A percentile compares a stretch with the other conserved stretches of the same genome.
These are phyloP conservation scores for Escarpia spicata DNA, from an alignment of 2,888 invertebrate genomes.

Conservation along the genomic window DNA sequence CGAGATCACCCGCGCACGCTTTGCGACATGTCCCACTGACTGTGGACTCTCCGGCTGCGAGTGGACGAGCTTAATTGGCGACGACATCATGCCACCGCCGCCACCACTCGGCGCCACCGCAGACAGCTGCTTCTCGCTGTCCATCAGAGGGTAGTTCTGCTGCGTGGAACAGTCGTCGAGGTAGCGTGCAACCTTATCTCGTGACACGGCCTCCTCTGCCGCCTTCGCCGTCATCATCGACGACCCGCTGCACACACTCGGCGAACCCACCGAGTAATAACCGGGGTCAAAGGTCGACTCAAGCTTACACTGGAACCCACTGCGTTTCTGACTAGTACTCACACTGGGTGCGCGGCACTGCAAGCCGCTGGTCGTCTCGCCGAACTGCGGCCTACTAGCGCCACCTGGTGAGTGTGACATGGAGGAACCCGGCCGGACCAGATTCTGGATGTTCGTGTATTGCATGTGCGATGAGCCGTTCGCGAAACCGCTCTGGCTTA, in stretches of 20 bases:
- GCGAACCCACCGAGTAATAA: conserved; percentile 57
- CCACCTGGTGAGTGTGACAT: background rate
- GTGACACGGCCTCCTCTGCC: conserved; percentile 18
- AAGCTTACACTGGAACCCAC: conserved; percentile 28
- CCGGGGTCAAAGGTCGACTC: conserved; percentile 59
- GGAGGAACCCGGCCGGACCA: background rate
- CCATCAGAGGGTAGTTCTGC: background rate
- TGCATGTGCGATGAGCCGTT: background rate
- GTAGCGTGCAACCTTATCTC: conserved; percentile 28
- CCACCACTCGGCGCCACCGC: background rate
- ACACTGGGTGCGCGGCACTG: background rate
- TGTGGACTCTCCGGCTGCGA: conserved; percentile 34
- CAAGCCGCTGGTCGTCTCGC: background rate
- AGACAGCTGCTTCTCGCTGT: conserved; percentile 6
- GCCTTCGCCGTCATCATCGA: conserved; percentile 25
- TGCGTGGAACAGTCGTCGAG: conserved; percentile 20
- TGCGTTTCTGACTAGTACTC: conserved; percentile 21
- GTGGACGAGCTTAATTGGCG: background rate
- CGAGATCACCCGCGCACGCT: conserved; percentile 37
- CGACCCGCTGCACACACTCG: conserved; percentile 48
- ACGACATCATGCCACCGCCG: conserved; percentile 22
- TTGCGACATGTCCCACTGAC: conserved; percentile 32
- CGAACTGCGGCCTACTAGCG: background rate
- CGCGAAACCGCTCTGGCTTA: background rate
- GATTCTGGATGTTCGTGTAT: conserved; percentile 16